Evolutionary conservation across 35 echinoderm and acorn worm species (phyloP).

Genomic region (Heliocidaris tuberculata): DNA sequence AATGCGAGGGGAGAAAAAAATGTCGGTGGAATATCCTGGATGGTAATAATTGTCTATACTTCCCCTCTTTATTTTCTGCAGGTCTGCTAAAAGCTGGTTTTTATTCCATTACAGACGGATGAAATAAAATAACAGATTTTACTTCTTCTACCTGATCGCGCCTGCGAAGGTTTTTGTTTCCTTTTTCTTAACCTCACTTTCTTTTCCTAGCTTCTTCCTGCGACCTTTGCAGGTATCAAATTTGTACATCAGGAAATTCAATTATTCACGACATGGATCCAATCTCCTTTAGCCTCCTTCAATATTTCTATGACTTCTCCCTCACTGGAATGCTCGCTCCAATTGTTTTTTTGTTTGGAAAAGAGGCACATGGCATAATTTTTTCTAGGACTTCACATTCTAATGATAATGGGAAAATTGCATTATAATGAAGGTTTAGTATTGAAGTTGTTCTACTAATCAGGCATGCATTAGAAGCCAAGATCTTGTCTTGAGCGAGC

Average conservation of each 20-base stretch:
- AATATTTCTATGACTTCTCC: constrained; percentile 17
- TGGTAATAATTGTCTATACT: constrained; percentile 35
- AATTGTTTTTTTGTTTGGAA: constrained; percentile 24
- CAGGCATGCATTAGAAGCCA: constrained; percentile 17
- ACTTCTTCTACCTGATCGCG: constrained; percentile 52
- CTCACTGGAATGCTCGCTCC: not conserved
- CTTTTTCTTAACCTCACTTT: constrained; percentile 43
- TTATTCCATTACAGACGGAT: constrained; percentile 49
- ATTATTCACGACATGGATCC: constrained; percentile 32
- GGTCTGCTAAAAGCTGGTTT: constrained; percentile 49
- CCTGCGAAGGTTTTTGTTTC: constrained; percentile 50
- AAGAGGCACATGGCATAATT: constrained; percentile 38
- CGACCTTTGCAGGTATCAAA: constrained; percentile 54
- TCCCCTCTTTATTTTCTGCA: constrained; percentile 22
- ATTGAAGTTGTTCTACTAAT: constrained; percentile 43
- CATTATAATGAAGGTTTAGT: constrained; percentile 44
- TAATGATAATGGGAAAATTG: constrained; percentile 46
- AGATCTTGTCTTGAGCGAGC: constrained; percentile 5
- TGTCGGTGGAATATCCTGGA: constrained; percentile 25
- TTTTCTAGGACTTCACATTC: constrained; percentile 15
- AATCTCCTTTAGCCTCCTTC: constrained; percentile 26
- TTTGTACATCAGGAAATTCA: constrained; percentile 48
- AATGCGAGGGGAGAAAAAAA: constrained; percentile 6
- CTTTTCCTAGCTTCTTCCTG: not conserved
- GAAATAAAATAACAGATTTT: constrained; percentile 56